A percentile compares a stretch with the other conserved stretches of the same genome.
phyloP scores from a whole-genome alignment of 2,113 vertebrate species.

The Sitta europaea region DNA sequence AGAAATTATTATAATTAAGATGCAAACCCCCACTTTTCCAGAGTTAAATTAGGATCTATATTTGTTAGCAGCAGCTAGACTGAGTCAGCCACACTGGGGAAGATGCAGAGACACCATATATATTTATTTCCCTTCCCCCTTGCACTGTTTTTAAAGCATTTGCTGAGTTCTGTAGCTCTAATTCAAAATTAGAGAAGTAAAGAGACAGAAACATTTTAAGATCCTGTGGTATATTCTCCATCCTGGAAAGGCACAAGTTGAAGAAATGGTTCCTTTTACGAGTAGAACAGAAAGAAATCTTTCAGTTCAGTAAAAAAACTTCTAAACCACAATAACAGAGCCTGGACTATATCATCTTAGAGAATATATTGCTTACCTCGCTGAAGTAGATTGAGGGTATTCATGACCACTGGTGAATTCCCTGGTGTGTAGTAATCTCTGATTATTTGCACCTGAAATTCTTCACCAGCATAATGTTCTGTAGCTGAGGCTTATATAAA shows the following conservation, averaged over 20 bases:
- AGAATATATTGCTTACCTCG: slow-evolving; percentile 13
- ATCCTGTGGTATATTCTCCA: not conserved
- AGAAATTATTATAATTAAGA: not conserved
- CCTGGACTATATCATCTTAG: not conserved
- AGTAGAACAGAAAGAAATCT: not conserved
- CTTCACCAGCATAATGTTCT: slow-evolving; percentile 57
- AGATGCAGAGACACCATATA: not conserved
- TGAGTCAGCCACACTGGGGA: not conserved
- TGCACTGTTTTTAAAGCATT: not conserved
- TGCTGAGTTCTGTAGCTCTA: not conserved
- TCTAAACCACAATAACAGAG: not conserved
- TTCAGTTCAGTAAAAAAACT: not conserved
- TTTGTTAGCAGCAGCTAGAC: slow-evolving; percentile 12
- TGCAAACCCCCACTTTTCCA: not conserved
- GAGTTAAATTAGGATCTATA: slow-evolving; percentile 2
- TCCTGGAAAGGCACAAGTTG: not conserved
- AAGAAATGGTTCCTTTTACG: not conserved
- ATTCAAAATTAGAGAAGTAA: not conserved
- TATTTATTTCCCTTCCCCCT: not conserved
- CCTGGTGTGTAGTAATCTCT: not conserved
- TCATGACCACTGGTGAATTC: slow-evolving; percentile 42
- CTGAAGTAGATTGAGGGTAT: slow-evolving; percentile 25
- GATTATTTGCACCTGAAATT: slow-evolving; percentile 61
- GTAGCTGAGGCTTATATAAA: slow-evolving; percentile 32
- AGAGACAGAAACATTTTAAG: not conserved